Evolutionary conservation across 2,888 invertebrate species (phyloP).

Genomic region (Agrotis exclamationis): DNA sequence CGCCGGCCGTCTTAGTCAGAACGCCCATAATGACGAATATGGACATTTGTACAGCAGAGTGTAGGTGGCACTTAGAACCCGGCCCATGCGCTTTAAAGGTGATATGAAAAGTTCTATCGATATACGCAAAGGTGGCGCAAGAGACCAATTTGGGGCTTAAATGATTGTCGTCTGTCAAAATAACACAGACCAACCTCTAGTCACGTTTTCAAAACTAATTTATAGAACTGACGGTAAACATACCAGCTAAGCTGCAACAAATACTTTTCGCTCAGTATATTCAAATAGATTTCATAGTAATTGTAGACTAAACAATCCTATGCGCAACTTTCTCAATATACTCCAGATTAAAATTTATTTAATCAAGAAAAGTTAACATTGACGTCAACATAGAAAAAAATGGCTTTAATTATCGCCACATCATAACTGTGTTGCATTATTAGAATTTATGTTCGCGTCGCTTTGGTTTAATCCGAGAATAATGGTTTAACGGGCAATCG

Average conservation of each 20-base stretch:
- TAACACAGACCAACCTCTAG: background rate
- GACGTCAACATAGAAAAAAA: slow-evolving; percentile 20
- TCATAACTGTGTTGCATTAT: slow-evolving; percentile 34
- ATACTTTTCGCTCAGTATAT: background rate
- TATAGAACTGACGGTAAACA: background rate
- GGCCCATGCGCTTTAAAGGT: slow-evolving; percentile 82
- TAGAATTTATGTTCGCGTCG: slow-evolving; percentile 47
- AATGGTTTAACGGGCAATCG: slow-evolving; percentile 51
- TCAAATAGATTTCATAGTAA: background rate
- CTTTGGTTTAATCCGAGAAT: slow-evolving; percentile 57
- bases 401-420: slow-evolving; percentile 35
- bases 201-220: background rate
- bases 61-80: slow-evolving; percentile 86
- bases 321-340: slow-evolving; percentile 20
- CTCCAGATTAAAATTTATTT: slow-evolving; percentile 13
- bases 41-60: slow-evolving; percentile 85
- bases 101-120: slow-evolving; percentile 73
- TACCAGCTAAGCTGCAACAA: background rate
- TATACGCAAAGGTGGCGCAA: slow-evolving; percentile 53
- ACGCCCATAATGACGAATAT: slow-evolving; percentile 88
- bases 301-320: slow-evolving; percentile 6
- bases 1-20: slow-evolving; percentile 83
- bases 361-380: slow-evolving; percentile 22
- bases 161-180: slow-evolving; percentile 29
- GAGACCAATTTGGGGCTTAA: slow-evolving; percentile 45